phyloP scores from a whole-genome alignment of 2,888 invertebrate species.

The Ornithoptera priamus region DNA sequence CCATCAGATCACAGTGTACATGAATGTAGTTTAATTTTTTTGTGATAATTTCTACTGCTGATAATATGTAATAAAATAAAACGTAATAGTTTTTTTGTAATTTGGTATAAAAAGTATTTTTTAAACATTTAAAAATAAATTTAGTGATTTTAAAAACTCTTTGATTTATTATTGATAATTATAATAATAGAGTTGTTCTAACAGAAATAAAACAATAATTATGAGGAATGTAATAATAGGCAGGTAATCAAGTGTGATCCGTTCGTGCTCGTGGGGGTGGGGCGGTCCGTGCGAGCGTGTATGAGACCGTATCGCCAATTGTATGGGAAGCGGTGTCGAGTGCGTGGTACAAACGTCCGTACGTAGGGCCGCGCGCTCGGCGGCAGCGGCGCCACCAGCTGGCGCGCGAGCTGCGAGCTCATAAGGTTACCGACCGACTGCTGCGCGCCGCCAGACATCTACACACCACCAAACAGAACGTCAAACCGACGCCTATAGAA shows the following conservation, averaged over 20 bases:
- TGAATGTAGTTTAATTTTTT: not conserved
- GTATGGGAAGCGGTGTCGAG: slow-evolving; percentile 75
- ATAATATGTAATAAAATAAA: no score
- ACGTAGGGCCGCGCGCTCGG: slow-evolving; percentile 75
- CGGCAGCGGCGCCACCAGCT: slow-evolving; percentile 81
- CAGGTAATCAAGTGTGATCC: not conserved
- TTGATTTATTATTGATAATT: no score
- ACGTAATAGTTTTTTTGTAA: no score
- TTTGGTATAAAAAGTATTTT: no score
- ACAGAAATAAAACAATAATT: not conserved
- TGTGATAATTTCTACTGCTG: no score
- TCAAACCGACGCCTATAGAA: slow-evolving; percentile 3
- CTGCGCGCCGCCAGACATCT: slow-evolving; percentile 62
- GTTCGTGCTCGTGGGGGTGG: slow-evolving; percentile 16
- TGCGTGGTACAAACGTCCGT: slow-evolving; percentile 79
- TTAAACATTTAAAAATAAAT: no score
- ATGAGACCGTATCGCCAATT: slow-evolving; percentile 64
- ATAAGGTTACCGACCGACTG: slow-evolving; percentile 69
- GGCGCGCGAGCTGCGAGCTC: slow-evolving; percentile 81
- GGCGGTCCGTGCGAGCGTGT: slow-evolving; percentile 42
- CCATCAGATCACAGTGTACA: slow-evolving; percentile 1
- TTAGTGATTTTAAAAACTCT: no score
- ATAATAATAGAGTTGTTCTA: no score
- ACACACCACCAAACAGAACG: slow-evolving; percentile 47
- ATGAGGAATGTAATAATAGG: not conserved